A percentile compares a stretch with the other conserved stretches of the same genome.
Conservation (phyloP, 2,113 vertebrate species). For the Neogobius melanostomus region DNA sequence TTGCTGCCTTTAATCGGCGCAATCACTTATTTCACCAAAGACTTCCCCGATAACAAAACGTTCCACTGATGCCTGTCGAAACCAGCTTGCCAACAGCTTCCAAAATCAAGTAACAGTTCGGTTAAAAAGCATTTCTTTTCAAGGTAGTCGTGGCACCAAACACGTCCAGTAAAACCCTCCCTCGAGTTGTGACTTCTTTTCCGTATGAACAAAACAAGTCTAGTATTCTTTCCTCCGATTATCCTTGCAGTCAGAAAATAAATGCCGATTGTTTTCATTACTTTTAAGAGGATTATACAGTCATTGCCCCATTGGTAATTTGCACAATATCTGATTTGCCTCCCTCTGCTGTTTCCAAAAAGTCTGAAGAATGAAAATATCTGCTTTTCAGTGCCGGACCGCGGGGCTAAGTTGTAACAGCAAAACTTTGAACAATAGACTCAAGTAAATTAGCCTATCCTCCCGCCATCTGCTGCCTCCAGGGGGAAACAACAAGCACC, state of each 20-base stretch:
- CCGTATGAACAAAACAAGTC: too few relatives aligned
- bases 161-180: too few relatives aligned
- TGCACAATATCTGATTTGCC: background rate
- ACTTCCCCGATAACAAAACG: too few relatives aligned
- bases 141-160: too few relatives aligned
- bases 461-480: slow-evolving; percentile 7
- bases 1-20: too few relatives aligned
- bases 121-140: too few relatives aligned
- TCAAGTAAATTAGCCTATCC: slow-evolving; percentile 1
- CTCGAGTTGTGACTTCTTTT: too few relatives aligned
- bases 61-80: too few relatives aligned
- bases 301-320: background rate
- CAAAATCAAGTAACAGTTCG: too few relatives aligned
- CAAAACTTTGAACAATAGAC: slow-evolving; percentile 13
- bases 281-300: background rate
- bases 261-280: background rate
- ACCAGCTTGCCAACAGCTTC: too few relatives aligned
- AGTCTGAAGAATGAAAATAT: slow-evolving; percentile 9
- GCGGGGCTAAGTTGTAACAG: background rate
- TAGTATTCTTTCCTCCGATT: too few relatives aligned
- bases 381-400: slow-evolving; percentile 2
- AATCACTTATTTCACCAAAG: too few relatives aligned
- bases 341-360: background rate
- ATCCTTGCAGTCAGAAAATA: background rate
- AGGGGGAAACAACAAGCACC: slow-evolving; percentile 11